phyloP scores from a whole-genome alignment of 1,140 invertebrate species.

The Pogonognathellus flavescens region DNA sequence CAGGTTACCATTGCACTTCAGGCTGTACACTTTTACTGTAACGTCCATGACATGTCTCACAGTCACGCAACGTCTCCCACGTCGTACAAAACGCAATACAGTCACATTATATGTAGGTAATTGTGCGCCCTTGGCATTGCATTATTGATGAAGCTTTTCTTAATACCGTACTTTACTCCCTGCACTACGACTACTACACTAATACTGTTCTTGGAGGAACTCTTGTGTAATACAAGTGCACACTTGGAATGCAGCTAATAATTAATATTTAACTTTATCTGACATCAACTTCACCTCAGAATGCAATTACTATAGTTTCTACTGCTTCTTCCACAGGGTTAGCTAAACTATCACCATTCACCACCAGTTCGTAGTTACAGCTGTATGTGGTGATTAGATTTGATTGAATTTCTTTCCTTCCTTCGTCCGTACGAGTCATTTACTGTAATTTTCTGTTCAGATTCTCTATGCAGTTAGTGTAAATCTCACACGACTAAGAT shows the following conservation, averaged over 20 bases:
- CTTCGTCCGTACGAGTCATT: slow-evolving; percentile 7
- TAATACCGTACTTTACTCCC: too few species aligned
- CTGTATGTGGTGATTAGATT: neutral
- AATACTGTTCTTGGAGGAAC: neutral
- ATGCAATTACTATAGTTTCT: too few species aligned
- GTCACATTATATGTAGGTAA: neutral
- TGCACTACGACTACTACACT: too few species aligned
- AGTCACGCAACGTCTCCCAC: neutral
- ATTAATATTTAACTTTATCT: slow-evolving; percentile 25
- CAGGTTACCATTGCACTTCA: neutral
- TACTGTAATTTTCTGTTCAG: neutral
- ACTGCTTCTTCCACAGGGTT: neutral
- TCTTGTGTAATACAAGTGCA: neutral
- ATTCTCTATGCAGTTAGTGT: too few species aligned
- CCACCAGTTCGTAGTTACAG: neutral
- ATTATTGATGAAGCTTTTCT: slow-evolving; percentile 20
- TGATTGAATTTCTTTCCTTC: slow-evolving; percentile 24
- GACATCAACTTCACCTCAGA: neutral
- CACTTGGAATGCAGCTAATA: slow-evolving; percentile 31
- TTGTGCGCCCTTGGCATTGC: slow-evolving; percentile 24
- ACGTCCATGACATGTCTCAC: slow-evolving; percentile 19
- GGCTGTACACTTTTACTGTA: neutral
- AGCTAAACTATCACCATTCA: neutral
- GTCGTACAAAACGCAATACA: neutral
- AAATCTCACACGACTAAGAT: too few species aligned